Percentiles rank a stretch among this genome's conserved stretches.
These are phyloP conservation scores for Notolabrus celidotus DNA, from an alignment of 2,797 vertebrate species.

Conservation along the genomic window DNA sequence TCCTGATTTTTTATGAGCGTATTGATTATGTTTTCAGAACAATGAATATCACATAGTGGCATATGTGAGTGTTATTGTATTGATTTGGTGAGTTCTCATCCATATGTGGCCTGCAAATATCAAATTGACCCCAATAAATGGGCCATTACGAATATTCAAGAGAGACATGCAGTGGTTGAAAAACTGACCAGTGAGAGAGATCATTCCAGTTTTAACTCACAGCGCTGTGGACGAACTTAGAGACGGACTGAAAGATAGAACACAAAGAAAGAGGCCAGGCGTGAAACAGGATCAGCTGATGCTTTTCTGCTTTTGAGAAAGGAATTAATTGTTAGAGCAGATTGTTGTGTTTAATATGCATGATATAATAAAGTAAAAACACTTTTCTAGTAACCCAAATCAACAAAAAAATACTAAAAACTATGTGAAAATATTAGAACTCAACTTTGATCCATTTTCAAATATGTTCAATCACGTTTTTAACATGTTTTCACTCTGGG, in stretches of 20 bases:
- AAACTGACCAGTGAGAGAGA: slow-evolving; percentile 26
- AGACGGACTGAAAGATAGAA: slow-evolving; percentile 7
- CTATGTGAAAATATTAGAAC: no score
- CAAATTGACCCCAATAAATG: slow-evolving; percentile 64
- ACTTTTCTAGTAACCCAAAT: no score
- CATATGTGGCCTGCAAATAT: slow-evolving; percentile 66
- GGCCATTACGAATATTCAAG: slow-evolving; percentile 52
- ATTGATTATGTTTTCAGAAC: slow-evolving; percentile 79
- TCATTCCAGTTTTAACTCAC: slow-evolving; percentile 15
- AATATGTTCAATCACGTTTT: no score
- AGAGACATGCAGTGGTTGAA: slow-evolving; percentile 33
- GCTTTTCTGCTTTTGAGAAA: neutral
- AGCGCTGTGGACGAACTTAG: neutral
- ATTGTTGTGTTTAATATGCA: no score
- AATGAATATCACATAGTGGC: slow-evolving; percentile 71
- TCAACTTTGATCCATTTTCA: no score
- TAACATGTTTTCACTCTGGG: no score
- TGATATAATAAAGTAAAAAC: neutral
- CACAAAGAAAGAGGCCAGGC: slow-evolving; percentile 1
- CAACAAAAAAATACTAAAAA: no score
- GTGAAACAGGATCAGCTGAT: neutral
- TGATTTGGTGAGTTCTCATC: slow-evolving; percentile 63
- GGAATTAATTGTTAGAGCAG: no score
- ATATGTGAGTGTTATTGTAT: slow-evolving; percentile 73
- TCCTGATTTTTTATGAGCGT: slow-evolving; percentile 73